These are phyloP conservation scores for Drosophila tanythrix DNA, from an alignment of 2,888 invertebrate species.

Conservation along the genomic window DNA sequence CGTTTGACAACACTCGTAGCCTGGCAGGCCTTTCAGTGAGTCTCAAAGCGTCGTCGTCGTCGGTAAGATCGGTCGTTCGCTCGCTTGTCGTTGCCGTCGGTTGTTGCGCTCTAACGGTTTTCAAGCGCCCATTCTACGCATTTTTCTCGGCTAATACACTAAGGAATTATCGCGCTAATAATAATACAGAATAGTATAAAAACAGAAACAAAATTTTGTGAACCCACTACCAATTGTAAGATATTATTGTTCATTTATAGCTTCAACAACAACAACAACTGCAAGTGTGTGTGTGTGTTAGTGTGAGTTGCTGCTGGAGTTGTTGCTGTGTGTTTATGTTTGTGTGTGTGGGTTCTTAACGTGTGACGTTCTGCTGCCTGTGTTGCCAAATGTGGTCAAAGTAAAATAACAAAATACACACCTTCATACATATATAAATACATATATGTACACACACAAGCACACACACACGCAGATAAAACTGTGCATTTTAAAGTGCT, in stretches of 20 bases:
- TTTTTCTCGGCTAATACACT: slow-evolving; percentile 46
- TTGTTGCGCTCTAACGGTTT: slow-evolving; percentile 65
- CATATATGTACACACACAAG: slow-evolving; percentile 20
- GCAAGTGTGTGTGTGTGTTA: slow-evolving; percentile 55
- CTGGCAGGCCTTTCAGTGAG: slow-evolving; percentile 57
- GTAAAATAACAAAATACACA: slow-evolving; percentile 64
- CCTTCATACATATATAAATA: slow-evolving; percentile 33
- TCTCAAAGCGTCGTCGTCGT: slow-evolving; percentile 72
- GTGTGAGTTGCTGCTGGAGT: slow-evolving; percentile 43
- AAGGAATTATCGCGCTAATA: slow-evolving; percentile 54
- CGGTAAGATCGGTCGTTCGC: slow-evolving; percentile 51
- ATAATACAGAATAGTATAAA: slow-evolving; percentile 31
- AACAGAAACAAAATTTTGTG: slow-evolving; percentile 29
- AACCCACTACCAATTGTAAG: slow-evolving; percentile 62
- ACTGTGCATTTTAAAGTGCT: slow-evolving; percentile 69
- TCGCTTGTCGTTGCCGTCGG: slow-evolving; percentile 30
- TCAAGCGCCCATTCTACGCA: slow-evolving; percentile 53
- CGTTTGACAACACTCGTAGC: slow-evolving; percentile 41
- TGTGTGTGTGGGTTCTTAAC: slow-evolving; percentile 49
- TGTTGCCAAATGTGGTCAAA: slow-evolving; percentile 83
- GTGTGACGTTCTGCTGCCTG: slow-evolving; percentile 65
- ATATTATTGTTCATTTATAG: slow-evolving; percentile 58
- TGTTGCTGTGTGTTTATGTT: slow-evolving; percentile 35
- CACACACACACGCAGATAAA: slow-evolving; percentile 13
- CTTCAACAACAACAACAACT: slow-evolving; percentile 45